Evolutionary conservation across 2,797 vertebrate species (phyloP).

Genomic region (Microhierax caerulescens): DNA sequence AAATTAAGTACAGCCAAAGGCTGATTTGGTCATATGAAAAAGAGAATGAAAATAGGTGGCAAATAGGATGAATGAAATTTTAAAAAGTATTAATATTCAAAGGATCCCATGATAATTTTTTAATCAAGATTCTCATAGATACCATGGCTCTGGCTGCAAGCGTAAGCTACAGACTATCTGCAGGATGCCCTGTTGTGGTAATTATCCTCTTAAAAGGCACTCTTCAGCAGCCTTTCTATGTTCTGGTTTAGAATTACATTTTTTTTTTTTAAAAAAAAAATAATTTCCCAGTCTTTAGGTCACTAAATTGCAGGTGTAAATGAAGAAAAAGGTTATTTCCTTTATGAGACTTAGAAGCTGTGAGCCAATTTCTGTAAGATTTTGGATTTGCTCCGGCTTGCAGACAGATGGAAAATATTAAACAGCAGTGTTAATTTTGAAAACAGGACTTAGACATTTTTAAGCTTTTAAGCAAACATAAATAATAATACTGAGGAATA

Average conservation of each 20-base stretch:
- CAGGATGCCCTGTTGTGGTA: background rate
- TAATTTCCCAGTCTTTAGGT: background rate
- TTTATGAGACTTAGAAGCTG: background rate
- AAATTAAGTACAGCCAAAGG: background rate
- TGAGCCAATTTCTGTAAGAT: background rate
- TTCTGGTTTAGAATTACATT: background rate
- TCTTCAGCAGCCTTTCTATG: background rate
- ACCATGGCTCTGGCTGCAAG: background rate
- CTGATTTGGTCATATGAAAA: background rate
- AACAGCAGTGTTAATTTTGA: background rate
- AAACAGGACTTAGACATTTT: background rate
- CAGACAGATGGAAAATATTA: background rate
- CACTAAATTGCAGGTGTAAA: background rate
- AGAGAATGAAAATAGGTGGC: background rate
- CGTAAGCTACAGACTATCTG: background rate
- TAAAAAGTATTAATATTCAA: background rate
- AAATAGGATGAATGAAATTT: background rate
- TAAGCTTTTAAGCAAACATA: background rate
- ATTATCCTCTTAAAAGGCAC: background rate
- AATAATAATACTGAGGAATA: background rate
- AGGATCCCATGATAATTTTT: background rate
- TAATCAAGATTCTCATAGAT: background rate
- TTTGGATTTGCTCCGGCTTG: background rate
- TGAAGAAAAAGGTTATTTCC: background rate
- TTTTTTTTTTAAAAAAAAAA: background rate